Evolutionary conservation across 2,797 vertebrate species (phyloP).

Genomic region (Bradypodion ventrale): DNA sequence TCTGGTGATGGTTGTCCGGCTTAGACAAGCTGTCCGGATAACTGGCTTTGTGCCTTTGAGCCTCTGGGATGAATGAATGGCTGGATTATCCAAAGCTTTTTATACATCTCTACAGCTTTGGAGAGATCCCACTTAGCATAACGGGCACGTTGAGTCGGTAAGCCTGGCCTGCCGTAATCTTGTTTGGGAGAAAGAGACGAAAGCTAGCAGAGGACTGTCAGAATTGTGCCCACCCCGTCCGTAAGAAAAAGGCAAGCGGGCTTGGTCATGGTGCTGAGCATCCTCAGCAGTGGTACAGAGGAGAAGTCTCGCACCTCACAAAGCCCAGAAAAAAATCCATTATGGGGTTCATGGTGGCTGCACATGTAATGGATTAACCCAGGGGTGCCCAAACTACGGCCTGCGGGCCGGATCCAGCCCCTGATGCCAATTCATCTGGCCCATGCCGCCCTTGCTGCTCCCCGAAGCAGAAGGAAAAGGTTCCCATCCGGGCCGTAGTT

Average conservation of each 20-base stretch:
- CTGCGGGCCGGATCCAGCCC: no score
- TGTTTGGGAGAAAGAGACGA: not conserved
- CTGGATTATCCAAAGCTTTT: slow-evolving; percentile 22
- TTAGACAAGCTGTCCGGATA: not conserved
- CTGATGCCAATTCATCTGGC: no score
- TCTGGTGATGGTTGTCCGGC: not conserved
- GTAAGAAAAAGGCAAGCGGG: not conserved
- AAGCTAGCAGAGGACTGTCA: not conserved
- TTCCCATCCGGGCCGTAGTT: no score
- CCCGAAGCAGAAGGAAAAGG: no score
- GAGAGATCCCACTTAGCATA: not conserved
- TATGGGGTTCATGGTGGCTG: not conserved
- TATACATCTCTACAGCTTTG: not conserved
- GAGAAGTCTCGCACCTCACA: no score
- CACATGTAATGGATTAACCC: no score
- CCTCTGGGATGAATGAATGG: not conserved
- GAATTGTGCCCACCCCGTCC: not conserved
- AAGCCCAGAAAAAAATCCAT: no score
- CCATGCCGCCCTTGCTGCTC: no score
- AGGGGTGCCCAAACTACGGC: no score
- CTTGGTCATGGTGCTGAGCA: not conserved
- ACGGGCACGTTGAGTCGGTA: not conserved
- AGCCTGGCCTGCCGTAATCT: no score
- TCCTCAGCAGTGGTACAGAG: no score
- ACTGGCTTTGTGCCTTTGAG: slow-evolving; percentile 14